A percentile compares a stretch with the other conserved stretches of the same genome.
phyloP scores from a whole-genome alignment of 2,113 vertebrate species.

The Ptyas mucosa region DNA sequence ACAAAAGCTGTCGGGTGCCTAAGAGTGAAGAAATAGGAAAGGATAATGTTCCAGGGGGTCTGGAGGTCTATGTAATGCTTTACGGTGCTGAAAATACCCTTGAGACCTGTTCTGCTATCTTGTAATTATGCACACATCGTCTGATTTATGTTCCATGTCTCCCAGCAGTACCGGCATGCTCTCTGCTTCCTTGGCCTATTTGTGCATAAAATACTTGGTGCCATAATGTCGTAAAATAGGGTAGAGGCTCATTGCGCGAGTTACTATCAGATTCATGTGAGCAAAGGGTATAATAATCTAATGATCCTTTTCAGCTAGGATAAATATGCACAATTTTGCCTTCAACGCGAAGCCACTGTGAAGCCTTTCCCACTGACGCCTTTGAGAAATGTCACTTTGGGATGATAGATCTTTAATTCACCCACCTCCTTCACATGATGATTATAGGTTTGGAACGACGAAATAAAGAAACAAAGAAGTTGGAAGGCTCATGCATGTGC shows the following conservation, averaged over 20 bases:
- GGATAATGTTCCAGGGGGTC: conserved; percentile 49
- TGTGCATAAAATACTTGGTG: conserved; percentile 62
- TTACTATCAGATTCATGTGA: conserved; percentile 51
- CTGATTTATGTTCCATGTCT: conserved; percentile 66
- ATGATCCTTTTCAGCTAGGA: conserved; percentile 60
- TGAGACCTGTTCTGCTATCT: conserved; percentile 55
- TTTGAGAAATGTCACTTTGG: conserved; percentile 35
- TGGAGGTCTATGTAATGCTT: conserved; percentile 45
- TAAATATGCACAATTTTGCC: conserved; percentile 64
- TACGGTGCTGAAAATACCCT: conserved; percentile 53
- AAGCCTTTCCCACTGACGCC: conserved; percentile 27
- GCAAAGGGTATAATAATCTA: conserved; percentile 55
- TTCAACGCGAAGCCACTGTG: conserved; percentile 39
- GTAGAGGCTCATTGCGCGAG: conserved; percentile 62
- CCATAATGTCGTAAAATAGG: conserved; percentile 66
- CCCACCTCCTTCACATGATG: background rate
- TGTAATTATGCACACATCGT: conserved; percentile 64
- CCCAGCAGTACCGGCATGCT: conserved; percentile 56
- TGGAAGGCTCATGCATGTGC: background rate
- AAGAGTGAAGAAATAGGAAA: conserved; percentile 42
- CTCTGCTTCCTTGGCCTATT: conserved; percentile 55
- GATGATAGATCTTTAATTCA: conserved; percentile 17
- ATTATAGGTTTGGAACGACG: background rate
- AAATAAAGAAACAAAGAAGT: background rate
- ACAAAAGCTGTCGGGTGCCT: conserved; percentile 38